Base-by-base conservation (phyloP, 2,888 invertebrate species). In the Electrophaes corylata region DNA sequence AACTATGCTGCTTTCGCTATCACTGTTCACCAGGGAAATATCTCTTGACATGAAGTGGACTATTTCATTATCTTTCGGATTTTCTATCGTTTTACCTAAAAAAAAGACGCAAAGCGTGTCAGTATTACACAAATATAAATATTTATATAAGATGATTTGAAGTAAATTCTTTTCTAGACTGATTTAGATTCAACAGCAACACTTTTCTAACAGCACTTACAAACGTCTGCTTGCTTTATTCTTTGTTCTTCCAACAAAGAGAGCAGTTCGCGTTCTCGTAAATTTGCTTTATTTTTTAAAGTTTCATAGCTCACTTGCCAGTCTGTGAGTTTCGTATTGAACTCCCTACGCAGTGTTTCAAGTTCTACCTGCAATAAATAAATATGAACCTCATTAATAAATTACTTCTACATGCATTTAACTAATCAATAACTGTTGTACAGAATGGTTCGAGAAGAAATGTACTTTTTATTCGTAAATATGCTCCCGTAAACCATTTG, bases 261-360 rank as follows among this genome's bases (percentile, higher is more conserved):
- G 0, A 93, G 65, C 4, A 94, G 72, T 70, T 94, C 94, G 26
- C 83, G 81, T 79, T 94, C 94, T 49, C 94, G 84, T 1, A 73
- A 80, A 70, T 91, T 92, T 4, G 91, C 79, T 69, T 93, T 93
- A 4, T 79, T 82, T 73, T 91, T 88, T 4, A 92, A 79, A 16
- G 87, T 89, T 59, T 93, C 91, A 65, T 88, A 92, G 70, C 91
- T 89, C 50, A 92, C 93, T 71, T 94, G 93, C 66, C 78, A 81
- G 62, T 92, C 93, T 10, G 85, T 90, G 29, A 91, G 58, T 66
- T 83, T 85, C 5, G 77, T 84, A 14, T 67, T 70, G 49, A 76
- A 83, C 8, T 76, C 73, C 43, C 78, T 73, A 62, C 83, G 84
- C 31, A 67, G 70, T 10, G 66, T 60, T 73, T 86, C 81, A 54